Conservation (phyloP, 2,113 vertebrate species). For the Pelusios castaneus region DNA sequence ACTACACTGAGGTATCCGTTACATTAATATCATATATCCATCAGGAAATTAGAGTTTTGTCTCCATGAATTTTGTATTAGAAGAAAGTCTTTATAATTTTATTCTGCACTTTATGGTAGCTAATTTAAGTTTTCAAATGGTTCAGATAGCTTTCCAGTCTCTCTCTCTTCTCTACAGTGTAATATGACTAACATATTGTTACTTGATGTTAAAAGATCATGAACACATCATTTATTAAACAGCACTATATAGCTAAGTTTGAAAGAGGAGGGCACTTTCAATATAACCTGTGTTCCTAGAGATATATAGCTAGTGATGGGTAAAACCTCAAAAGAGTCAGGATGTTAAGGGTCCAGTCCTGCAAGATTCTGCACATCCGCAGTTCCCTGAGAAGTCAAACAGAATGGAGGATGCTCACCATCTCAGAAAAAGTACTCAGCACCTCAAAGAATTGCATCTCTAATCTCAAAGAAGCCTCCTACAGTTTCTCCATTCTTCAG, state of each 20-base stretch:
- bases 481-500: neutral
- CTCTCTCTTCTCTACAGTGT: slow-evolving; percentile 62
- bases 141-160: slow-evolving; percentile 73
- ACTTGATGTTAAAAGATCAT: slow-evolving; percentile 75
- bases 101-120: slow-evolving; percentile 79
- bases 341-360: neutral
- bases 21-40: slow-evolving; percentile 87
- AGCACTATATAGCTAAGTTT: slow-evolving; percentile 49
- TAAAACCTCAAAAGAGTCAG: neutral
- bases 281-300: neutral
- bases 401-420: neutral
- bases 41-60: slow-evolving; percentile 88
- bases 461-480: neutral
- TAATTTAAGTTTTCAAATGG: slow-evolving; percentile 78
- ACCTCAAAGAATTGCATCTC: fast-evolving
- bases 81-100: slow-evolving; percentile 81
- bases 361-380: neutral
- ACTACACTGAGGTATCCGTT: slow-evolving; percentile 86
- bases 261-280: slow-evolving; percentile 35
- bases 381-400: fast-evolving
- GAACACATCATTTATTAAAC: slow-evolving; percentile 75
- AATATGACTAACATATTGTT: slow-evolving; percentile 78
- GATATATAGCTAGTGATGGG: neutral
- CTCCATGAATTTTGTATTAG: slow-evolving; percentile 86
- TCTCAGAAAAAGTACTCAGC: neutral